Evolutionary conservation across 2,888 invertebrate species (phyloP), one percentile per base, ranked within the genome.

Genomic region (Amaurobius ferox): DNA sequence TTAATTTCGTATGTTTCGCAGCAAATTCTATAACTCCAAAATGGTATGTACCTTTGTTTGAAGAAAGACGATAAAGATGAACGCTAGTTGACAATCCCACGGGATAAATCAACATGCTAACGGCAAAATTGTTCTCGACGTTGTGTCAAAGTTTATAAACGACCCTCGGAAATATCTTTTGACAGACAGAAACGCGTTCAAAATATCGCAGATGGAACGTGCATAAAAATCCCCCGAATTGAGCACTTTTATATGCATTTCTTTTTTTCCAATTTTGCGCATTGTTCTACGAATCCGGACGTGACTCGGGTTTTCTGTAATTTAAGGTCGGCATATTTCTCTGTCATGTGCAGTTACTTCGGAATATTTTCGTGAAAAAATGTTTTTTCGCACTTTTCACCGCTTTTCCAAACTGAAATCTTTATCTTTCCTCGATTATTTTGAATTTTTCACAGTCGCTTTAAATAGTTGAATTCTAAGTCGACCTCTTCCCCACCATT

Each of bases 141-240:
- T 55, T 55, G 19, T 55, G 55, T 55, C 55, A 55, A 23, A 55
- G 19, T 23, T 1, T 55, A 55, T 55, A 19, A 16, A 23, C 55
- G 23, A 55, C 55, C 16, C 23, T 23, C 5, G 23, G 23, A 55
- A 55, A 55, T 55, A 55, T 55, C 23, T 23, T 23, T 55, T 23
- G 55, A 23, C 19, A 23, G 16, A 55, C 19, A 55, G 23, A 55
- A 55, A 55, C 23, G 23, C 55, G 23, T 55, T 55, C 23, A 55
- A 55, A 55, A 55, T 55, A 55, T 55, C 55, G 19, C 55, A 55
- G 19, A 23, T 23, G 55, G 23, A 16, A 55, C 5, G 55, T 23
- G 55, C 55, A 55, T 55, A 55, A 55, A 55, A 55, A 55, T 55
- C 5, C 16, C 55, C 19, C 55, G 16, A 55, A 23, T 55, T 55